phyloP scores from a whole-genome alignment of 2,113 vertebrate genomes.

The Toxostoma redivivum region DNA sequence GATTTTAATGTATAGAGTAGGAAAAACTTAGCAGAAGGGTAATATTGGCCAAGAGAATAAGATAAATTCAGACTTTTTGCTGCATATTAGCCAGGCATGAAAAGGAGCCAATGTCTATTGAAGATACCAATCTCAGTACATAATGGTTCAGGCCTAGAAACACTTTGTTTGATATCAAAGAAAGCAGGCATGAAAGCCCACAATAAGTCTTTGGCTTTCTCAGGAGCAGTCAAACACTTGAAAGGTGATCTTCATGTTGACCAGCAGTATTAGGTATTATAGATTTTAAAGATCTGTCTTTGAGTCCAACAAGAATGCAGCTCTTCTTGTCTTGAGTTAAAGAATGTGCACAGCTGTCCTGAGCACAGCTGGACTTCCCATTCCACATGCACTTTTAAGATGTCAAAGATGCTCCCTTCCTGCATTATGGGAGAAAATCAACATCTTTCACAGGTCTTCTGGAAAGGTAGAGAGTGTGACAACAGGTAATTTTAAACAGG shows the following conservation, averaged over 20 bases:
- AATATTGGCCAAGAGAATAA: background rate
- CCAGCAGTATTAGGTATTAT: background rate
- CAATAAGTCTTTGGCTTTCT: background rate
- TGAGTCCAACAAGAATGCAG: background rate
- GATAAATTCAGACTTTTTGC: background rate
- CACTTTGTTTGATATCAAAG: background rate
- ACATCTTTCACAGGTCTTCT: background rate
- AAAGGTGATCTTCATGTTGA: background rate
- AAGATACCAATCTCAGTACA: background rate
- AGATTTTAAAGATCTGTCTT: background rate
- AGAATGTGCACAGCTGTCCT: background rate
- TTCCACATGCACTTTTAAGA: background rate
- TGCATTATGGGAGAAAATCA: background rate
- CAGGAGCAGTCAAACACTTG: background rate
- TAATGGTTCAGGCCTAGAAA: background rate
- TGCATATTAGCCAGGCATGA: background rate
- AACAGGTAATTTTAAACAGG: background rate
- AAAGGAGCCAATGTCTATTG: background rate
- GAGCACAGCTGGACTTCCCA: background rate
- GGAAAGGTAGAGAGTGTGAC: background rate
- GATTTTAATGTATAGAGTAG: background rate
- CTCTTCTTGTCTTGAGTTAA: background rate
- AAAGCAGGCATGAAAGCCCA: background rate
- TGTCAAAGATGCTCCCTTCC: background rate
- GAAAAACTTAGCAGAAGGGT: background rate